A percentile compares a stretch with the other conserved stretches of the same genome.
Evolutionary conservation across 2,797 vertebrate species (phyloP).

Genomic region (Enteromius argenteus): DNA sequence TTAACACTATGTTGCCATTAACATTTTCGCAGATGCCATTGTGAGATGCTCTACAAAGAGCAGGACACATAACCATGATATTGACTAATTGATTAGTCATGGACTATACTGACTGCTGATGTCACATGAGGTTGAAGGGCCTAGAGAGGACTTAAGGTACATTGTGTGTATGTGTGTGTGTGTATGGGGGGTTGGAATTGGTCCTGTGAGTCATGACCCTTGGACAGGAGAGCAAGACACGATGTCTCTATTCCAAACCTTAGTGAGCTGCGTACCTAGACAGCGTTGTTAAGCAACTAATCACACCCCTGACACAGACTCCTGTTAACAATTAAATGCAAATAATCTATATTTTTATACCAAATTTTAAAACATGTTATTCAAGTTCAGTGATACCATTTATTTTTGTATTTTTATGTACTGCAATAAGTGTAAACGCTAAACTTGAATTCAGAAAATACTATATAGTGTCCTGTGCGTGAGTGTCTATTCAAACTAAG

Average conservation of each 20-base stretch:
- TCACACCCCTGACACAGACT: not conserved
- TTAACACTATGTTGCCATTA: not conserved
- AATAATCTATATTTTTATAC: too few species aligned
- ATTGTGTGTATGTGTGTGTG: not conserved
- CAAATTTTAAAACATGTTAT: not conserved
- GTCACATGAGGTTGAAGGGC: constrained; percentile 61
- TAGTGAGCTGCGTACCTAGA: not conserved
- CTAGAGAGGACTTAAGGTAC: not conserved
- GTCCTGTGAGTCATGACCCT: constrained; percentile 32
- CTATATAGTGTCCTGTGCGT: not conserved
- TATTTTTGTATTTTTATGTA: not conserved
- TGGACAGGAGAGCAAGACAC: constrained; percentile 48
- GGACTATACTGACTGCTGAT: constrained; percentile 60
- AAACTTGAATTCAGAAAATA: not conserved
- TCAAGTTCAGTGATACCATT: not conserved
- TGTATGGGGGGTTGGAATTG: constrained; percentile 50
- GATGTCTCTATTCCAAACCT: constrained; percentile 1
- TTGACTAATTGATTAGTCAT: constrained; percentile 54
- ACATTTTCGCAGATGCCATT: not conserved
- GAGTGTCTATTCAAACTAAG: not conserved
- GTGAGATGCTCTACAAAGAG: constrained; percentile 42
- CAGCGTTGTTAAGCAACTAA: not conserved
- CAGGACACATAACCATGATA: not conserved
- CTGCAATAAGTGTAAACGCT: not conserved
- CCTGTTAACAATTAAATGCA: not conserved